Base-by-base conservation (phyloP, 2,797 vertebrate species). In the Chaetodon trifasciatus region DNA sequence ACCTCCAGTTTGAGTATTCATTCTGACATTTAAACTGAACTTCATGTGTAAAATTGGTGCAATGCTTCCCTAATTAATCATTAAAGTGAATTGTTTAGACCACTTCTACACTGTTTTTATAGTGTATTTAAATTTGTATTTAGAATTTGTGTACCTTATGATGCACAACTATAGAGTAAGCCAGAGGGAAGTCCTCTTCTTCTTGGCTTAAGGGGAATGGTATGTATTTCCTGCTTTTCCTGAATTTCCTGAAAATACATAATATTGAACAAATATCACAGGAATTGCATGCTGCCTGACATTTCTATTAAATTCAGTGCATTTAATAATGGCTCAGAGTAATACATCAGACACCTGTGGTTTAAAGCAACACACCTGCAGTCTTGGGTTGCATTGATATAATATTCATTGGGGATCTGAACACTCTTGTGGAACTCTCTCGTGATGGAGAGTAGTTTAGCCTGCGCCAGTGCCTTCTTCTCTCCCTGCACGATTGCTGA, bases 81-180 rank as follows among this genome's bases (percentile, higher is more conserved):
- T 35, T 0, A 46, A 19, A 39, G 16, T 47, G 21, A 35, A 42
- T 11, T 28, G 28, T 66, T 70, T 3, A 23, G 2, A 46, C 24
- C 8, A 24, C 11, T 7, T 47, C 3, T 28, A 28, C 6, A 4
- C 19, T n/a, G 15, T 28, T 50, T 46, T 8, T 16, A 47, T 10
- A 50, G 6, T 53, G 28, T 24, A 47, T 60, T 16, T 60, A 1
- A 16, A 52, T 44, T 24, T 6, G 39, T 52, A 53, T 65, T 35
- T 1, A 47, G 1, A 60, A 23, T 57, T 10, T 23, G 1, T 56
- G 32, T 84, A 93, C 90, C 94, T 97, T 98, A 81, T 98, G 96
- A 90, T 98, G 96, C 76, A 97, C 94, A 47, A 98, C 96, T 28
- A 99, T 93, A 0, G 97, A 97, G 75, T 97, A 99, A 4, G 98